Base-by-base conservation (phyloP, 2,113 vertebrate genomes). In the Hyaena hyaena region DNA sequence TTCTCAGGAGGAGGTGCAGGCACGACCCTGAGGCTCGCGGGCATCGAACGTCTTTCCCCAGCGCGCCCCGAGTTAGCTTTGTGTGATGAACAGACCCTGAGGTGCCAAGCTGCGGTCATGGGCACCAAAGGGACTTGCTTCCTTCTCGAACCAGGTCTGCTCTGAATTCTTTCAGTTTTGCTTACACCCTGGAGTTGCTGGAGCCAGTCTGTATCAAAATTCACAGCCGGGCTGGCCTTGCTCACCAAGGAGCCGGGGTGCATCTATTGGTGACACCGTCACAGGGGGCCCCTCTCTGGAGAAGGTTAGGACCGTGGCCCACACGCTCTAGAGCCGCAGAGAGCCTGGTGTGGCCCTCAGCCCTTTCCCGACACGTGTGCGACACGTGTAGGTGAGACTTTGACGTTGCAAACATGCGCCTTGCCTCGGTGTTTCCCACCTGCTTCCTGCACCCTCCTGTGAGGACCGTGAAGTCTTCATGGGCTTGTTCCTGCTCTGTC, bases 181-280 rank as follows among this genome's bases (percentile, higher is more conserved):
- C 95, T 98, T 92, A 90, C 95, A 69, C 92, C 94, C 97, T 96
- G 97, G 95, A 97, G 97, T 91, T 96, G 97, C 53, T 85, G n/a
- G 24, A 63, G 21, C 94, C 97, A 97, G 85, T 96, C 93, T 97
- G 84, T 92, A 97, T 95, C 92, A 97, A 97, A 61, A 97, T 45
- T 65, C 97, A 97, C 97, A 97, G 97, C 97, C 97, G 95, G 91
- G 93, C 88, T 96, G 76, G 4, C 87, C 98, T 97, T 55, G 83
- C 96, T 98, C 97, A 97, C 95, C 97, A 92, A 94, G 92, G 98
- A 95, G 93, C 74, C 95, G 93, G 93, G 96, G 86, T 83, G 94
- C 93, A 71, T 96, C 77, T 76, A 17, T 83, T 82, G 97, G 80
- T 96, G 71, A 90, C 65, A 90, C 96, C 95, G 97, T 95, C 80